phyloP scores from a whole-genome alignment of 2,797 vertebrate genomes.

The Zenarchopterus dispar region DNA sequence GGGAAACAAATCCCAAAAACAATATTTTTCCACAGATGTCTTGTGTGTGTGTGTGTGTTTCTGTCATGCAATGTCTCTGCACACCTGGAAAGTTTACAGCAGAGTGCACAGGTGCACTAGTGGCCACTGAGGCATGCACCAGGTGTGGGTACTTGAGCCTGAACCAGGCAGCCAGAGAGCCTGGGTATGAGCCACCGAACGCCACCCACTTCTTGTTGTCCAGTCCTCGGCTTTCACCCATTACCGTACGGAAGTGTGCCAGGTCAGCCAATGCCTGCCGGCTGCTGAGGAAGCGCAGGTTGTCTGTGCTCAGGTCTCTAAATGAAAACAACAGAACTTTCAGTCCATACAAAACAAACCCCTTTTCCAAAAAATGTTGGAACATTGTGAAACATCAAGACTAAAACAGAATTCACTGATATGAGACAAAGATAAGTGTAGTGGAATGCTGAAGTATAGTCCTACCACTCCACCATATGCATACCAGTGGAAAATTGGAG shows the following conservation, averaged over 20 bases:
- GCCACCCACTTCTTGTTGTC: slow-evolving; percentile 68
- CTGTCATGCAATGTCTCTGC: not conserved
- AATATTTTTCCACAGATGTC: not conserved
- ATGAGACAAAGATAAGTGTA: no score
- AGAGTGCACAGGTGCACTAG: slow-evolving; percentile 73
- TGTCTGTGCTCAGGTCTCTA: slow-evolving; percentile 76
- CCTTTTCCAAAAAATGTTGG: no score
- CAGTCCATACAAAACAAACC: not conserved
- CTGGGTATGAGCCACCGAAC: slow-evolving; percentile 79
- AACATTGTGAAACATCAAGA: no score
- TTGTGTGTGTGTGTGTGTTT: no score
- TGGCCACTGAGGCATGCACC: slow-evolving; percentile 76
- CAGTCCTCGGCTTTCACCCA: slow-evolving; percentile 54
- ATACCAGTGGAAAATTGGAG: no score
- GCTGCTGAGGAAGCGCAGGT: slow-evolving; percentile 74
- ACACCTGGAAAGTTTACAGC: slow-evolving; percentile 81
- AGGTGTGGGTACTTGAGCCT: slow-evolving; percentile 81
- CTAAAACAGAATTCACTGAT: no score
- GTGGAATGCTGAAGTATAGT: no score
- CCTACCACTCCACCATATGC: no score
- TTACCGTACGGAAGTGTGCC: slow-evolving; percentile 73
- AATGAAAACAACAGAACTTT: slow-evolving; percentile 1
- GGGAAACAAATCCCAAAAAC: no score
- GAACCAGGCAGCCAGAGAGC: slow-evolving; percentile 80
- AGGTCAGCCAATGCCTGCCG: slow-evolving; percentile 78